Evolutionary conservation across 1,140 invertebrate species (phyloP), one percentile per base, ranked within the genome.

Genomic region (Leucophenga varia): DNA sequence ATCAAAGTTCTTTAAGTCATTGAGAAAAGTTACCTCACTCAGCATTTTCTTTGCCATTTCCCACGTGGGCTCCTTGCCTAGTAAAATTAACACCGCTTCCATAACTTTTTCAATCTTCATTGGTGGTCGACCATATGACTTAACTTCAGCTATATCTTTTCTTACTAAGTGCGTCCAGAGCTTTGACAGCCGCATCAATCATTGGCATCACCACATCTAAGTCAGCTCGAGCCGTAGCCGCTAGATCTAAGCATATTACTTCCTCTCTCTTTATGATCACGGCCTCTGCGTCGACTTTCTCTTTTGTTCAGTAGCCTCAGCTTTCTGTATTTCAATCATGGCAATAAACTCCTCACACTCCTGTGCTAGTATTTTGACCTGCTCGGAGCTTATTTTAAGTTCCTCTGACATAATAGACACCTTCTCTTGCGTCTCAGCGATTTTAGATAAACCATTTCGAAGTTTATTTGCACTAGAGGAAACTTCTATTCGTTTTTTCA

Each of bases 111-210:
- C 88, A 1, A 94, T 90, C 67, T 91, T 86, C 20, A 82, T 76
- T 10, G 90, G 90, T 2, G 91, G 91, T 57, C 85, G 84, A 0
- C 84, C 84, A 75, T 93, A 94, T 0, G 89, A 91, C 73, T 90
- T 91, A 43, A 95, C 89, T 79, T 93, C 90, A 32, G 86, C 84
- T 32, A 93, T 85, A 72, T 93, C 90, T 65, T 90, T n/a, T 91
- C 74, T 93, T 94, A 67, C 90, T 93, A 16, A 93, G 74, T 9
- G 89, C 80, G 57, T 92, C 87, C 45, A 92, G 71, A 36, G 89
- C 88, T 76, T 82, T 82, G 50, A 89, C 83, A 31, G 90, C 91
- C 69, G 91, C 89, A 35, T 91, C 82, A 2, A 93, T 72, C 3
- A 90, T 89, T 1, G 91, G 91, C 78, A 93, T 83, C n/a, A 89